phyloP scores from a whole-genome alignment of 2,113 vertebrate species.

The Sigmodon hispidus region DNA sequence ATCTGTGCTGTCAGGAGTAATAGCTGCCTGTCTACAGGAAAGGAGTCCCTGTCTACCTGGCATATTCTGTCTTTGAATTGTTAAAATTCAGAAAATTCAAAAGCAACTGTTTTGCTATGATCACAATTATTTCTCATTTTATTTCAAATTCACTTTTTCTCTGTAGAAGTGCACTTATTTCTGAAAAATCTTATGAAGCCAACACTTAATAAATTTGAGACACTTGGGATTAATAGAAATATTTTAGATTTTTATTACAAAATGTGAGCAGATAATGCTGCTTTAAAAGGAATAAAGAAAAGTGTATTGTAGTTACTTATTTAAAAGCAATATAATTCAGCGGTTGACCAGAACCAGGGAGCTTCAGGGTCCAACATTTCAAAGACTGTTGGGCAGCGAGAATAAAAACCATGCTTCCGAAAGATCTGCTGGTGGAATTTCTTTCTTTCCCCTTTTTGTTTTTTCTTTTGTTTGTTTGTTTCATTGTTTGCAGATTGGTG shows the following conservation, averaged over 20 bases:
- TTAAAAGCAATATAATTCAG: conserved; percentile 61
- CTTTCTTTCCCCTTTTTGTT: not conserved
- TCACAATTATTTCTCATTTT: conserved; percentile 48
- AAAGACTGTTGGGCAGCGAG: conserved; percentile 64
- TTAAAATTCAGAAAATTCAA: conserved; percentile 55
- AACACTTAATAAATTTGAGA: conserved; percentile 66
- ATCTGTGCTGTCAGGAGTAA: not conserved
- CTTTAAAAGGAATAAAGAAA: conserved; percentile 67
- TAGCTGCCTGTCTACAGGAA: not conserved
- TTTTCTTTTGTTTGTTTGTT: conserved; percentile 23
- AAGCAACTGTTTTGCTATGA: conserved; percentile 44
- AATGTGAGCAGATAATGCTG: conserved; percentile 63
- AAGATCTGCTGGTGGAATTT: conserved; percentile 48
- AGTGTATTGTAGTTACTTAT: conserved; percentile 66
- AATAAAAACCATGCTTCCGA: conserved; percentile 76
- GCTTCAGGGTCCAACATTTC: conserved; percentile 47
- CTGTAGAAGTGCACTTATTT: conserved; percentile 80
- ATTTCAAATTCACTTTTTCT: conserved; percentile 70
- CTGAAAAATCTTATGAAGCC: conserved; percentile 68
- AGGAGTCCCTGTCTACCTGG: not conserved
- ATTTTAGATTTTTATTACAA: conserved; percentile 78
- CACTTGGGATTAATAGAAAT: conserved; percentile 62
- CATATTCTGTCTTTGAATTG: conserved; percentile 34
- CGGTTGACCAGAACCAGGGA: conserved; percentile 57
- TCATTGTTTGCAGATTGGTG: conserved; percentile 49